Conservation (phyloP, 2,888 invertebrate genomes). For the Ichneumoninae sp. region DNA sequence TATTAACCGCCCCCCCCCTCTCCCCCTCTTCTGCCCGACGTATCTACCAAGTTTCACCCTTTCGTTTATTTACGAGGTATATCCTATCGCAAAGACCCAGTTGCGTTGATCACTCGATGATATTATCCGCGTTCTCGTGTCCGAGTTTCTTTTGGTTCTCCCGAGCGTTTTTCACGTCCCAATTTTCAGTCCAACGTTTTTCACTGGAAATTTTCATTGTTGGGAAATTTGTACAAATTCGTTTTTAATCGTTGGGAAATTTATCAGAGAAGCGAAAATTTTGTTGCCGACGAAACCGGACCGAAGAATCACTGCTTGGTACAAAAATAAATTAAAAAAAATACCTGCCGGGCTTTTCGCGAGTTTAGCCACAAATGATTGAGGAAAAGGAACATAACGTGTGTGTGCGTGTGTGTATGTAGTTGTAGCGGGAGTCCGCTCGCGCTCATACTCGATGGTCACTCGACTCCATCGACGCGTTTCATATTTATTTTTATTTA, state of each 20-base stretch:
- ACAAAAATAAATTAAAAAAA: too few relatives aligned
- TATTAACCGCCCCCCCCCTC: conserved; percentile 11
- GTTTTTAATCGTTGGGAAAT: neutral
- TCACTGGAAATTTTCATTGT: neutral
- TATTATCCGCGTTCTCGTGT: neutral
- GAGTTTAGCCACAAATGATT: conserved; percentile 37
- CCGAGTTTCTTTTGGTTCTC: neutral
- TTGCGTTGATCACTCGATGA: neutral
- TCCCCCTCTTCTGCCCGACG: neutral
- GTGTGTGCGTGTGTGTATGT: neutral
- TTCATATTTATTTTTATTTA: conserved; percentile 5
- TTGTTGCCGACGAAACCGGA: too few relatives aligned
- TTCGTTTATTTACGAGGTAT: conserved; percentile 13
- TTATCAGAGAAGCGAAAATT: too few relatives aligned
- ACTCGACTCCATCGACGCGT: conserved; percentile 31
- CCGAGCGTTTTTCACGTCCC: neutral
- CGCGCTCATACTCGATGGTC: conserved; percentile 37
- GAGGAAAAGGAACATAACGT: neutral
- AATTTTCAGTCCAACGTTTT: neutral
- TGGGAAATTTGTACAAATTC: neutral
- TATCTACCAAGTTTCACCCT: neutral
- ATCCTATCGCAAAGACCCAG: neutral
- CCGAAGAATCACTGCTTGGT: too few relatives aligned
- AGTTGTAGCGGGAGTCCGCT: conserved; percentile 1
- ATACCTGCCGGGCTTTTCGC: conserved; percentile 16